Conservation (phyloP, 2,113 vertebrate genomes). For the Hippoglossus stenolepis region DNA sequence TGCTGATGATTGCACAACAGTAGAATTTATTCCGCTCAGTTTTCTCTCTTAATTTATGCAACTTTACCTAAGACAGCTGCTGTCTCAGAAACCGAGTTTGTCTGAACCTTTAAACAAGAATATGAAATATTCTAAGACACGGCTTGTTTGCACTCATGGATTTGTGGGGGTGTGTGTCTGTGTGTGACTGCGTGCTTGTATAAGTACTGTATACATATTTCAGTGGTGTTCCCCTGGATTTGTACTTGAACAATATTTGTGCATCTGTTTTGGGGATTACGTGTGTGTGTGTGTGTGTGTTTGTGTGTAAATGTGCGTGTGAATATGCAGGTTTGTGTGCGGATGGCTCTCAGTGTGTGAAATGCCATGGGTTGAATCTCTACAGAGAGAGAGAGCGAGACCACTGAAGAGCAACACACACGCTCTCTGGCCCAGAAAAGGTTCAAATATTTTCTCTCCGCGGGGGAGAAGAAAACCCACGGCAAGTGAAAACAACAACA, state of each 20-base stretch:
- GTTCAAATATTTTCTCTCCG: conserved; percentile 62
- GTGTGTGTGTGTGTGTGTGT: neutral
- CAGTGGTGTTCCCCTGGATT: conserved; percentile 6
- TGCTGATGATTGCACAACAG: conserved; percentile 15
- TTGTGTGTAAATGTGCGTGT: neutral
- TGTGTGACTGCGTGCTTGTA: conserved; percentile 25
- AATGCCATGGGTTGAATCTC: conserved; percentile 53
- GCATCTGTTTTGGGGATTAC: conserved; percentile 37
- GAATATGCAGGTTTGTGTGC: conserved; percentile 40
- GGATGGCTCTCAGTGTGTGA: conserved; percentile 45
- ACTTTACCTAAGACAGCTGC: conserved; percentile 12
- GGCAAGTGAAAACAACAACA: conserved; percentile 60
- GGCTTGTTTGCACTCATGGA: conserved; percentile 15
- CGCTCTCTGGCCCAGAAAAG: conserved; percentile 51
- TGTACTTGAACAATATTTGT: conserved; percentile 44
- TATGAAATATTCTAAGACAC: conserved; percentile 6
- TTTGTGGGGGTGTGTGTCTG: conserved; percentile 31
- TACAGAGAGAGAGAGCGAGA: conserved; percentile 43
- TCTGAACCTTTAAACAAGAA: conserved; percentile 7
- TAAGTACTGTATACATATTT: conserved; percentile 45
- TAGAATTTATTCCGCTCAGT: neutral
- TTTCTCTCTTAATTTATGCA: conserved; percentile 22
- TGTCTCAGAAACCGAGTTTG: neutral
- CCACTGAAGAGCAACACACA: conserved; percentile 60
- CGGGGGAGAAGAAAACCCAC: conserved; percentile 39